These are phyloP conservation scores for Balaeniceps rex DNA, from an alignment of 2,113 vertebrate genomes.

Conservation along the genomic window DNA sequence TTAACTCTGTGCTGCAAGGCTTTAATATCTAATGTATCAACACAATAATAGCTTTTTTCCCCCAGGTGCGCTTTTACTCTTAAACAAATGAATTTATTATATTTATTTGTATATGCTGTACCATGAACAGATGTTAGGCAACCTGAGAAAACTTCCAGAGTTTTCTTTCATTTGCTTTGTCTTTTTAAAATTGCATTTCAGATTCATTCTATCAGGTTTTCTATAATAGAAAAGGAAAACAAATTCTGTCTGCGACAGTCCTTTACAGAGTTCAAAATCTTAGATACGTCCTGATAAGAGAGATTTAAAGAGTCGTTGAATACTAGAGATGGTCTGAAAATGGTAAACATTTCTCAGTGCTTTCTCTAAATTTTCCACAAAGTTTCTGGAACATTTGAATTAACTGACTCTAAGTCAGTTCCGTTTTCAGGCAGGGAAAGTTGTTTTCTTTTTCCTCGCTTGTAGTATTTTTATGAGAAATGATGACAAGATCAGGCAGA, in stretches of 20 bases:
- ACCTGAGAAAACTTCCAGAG: not conserved
- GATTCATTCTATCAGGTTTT: not conserved
- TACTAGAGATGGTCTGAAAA: not conserved
- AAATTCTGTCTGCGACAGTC: not conserved
- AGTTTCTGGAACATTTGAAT: not conserved
- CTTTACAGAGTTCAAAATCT: not conserved
- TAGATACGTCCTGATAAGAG: not conserved
- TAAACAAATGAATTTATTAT: not conserved
- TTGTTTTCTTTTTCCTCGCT: not conserved
- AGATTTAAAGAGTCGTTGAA: not conserved
- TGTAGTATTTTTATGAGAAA: not conserved
- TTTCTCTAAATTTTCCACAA: not conserved
- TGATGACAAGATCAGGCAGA: not conserved
- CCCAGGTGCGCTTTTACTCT: not conserved
- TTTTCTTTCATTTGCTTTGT: not conserved
- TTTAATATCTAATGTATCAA: not conserved
- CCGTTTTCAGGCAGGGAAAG: not conserved
- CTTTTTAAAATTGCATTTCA: not conserved
- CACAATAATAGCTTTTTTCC: not conserved
- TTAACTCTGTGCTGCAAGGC: not conserved
- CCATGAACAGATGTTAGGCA: not conserved
- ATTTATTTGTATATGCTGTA: not conserved
- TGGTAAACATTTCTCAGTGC: not conserved
- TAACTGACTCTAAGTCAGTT: not conserved
- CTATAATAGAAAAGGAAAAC: not conserved